These are phyloP conservation scores for Promerops cafer DNA, from an alignment of 2,113 vertebrate species.

Conservation along the genomic window DNA sequence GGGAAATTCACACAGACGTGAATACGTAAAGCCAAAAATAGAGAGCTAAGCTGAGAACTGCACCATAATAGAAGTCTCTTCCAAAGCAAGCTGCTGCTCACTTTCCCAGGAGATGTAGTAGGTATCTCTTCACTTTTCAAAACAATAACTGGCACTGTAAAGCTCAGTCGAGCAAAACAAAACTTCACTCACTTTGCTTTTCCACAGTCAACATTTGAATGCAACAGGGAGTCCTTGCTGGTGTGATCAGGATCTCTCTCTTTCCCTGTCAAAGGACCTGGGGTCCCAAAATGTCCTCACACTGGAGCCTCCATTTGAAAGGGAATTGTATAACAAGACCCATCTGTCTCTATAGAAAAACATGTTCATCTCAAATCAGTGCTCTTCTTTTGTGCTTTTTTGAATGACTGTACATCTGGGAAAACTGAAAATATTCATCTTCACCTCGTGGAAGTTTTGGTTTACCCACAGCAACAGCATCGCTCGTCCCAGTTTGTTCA, in stretches of 20 bases:
- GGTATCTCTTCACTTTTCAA: constrained; percentile 8
- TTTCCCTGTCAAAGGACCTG: not conserved
- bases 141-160: constrained; percentile 1
- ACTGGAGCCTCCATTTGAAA: not conserved
- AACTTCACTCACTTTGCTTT: constrained; percentile 5
- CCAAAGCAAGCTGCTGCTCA: not conserved
- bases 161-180: constrained; percentile 21
- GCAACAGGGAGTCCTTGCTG: not conserved
- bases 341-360: not conserved
- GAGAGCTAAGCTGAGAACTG: not conserved
- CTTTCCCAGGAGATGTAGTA: constrained; percentile 29
- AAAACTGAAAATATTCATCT: not conserved
- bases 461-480: not conserved
- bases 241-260: not conserved
- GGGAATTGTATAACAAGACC: not conserved
- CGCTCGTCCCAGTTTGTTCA: not conserved
- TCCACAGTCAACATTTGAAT: not conserved
- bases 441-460: not conserved
- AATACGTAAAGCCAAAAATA: constrained; percentile 29
- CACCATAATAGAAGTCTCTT: not conserved
- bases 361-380: not conserved
- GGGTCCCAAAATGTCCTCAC: not conserved
- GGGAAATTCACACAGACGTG: not conserved
- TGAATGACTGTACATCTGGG: not conserved
- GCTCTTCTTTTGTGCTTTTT: not conserved